These are phyloP conservation scores for Ochotona curzoniae DNA, from an alignment of 2,113 vertebrate genomes.

Conservation along the genomic window DNA sequence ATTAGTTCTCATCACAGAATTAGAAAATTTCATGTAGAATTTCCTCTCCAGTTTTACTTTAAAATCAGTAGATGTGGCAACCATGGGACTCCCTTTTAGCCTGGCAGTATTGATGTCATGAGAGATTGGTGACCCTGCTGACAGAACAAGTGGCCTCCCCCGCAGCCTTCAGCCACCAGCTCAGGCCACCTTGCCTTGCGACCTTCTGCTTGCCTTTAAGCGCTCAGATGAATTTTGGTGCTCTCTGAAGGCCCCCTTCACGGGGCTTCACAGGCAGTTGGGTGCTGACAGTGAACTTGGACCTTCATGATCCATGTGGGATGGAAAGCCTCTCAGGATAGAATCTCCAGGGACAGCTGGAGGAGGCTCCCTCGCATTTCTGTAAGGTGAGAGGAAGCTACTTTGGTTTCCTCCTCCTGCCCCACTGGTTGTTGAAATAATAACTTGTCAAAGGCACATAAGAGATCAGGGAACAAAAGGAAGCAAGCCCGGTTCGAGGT, in stretches of 20 bases:
- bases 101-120: not conserved
- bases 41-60: not conserved
- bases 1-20: constrained; percentile 5
- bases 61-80: not conserved
- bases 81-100: not conserved
- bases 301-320: not conserved
- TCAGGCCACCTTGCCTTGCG: too few species aligned
- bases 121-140: not conserved
- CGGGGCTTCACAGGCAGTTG: not conserved
- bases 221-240: not conserved
- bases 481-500: not conserved
- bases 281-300: not conserved
- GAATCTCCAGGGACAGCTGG: not conserved
- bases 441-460: not conserved
- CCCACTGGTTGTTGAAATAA: not conserved
- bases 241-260: not conserved
- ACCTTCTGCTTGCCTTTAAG: not conserved
- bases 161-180: too few species aligned
- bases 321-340: not conserved
- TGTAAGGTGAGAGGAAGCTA: not conserved
- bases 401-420: not conserved
- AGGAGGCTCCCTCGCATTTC: not conserved
- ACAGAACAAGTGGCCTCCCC: not conserved
- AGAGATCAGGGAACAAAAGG: not conserved
- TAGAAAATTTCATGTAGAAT: not conserved